Evolutionary conservation across 92 coral and sea anemone genomes (phyloP).

Genomic region (Epizoanthus scotinus): DNA sequence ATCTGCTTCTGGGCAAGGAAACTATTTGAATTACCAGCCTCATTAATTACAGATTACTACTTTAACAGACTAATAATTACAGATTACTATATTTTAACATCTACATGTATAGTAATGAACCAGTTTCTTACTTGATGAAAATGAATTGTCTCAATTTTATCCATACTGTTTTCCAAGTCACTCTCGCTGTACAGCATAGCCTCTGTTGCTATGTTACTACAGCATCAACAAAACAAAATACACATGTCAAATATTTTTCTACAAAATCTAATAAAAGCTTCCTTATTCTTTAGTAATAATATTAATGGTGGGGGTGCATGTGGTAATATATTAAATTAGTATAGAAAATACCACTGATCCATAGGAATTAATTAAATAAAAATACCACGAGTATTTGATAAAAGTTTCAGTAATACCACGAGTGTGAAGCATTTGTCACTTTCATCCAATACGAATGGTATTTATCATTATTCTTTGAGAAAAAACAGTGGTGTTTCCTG

Average conservation of each 20-base stretch:
- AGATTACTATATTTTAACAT: too few species aligned
- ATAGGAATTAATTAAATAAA: too few species aligned
- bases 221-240: background rate
- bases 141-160: constrained; percentile 96
- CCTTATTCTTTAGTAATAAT: background rate
- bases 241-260: background rate
- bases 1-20: background rate
- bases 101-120: background rate
- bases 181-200: constrained; percentile 95
- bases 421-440: too few species aligned
- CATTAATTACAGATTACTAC: background rate
- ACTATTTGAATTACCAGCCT: background rate
- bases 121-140: constrained; percentile 80
- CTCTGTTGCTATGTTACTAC: constrained; percentile 93
- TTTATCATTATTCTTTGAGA: too few species aligned
- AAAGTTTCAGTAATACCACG: too few species aligned
- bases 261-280: background rate
- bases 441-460: too few species aligned
- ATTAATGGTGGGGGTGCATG: too few species aligned
- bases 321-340: too few species aligned
- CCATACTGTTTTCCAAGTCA: constrained; percentile 99
- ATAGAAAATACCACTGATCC: too few species aligned
- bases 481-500: too few species aligned
- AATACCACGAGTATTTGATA: too few species aligned
- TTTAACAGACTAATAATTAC: background rate